phyloP scores from a whole-genome alignment of 1,140 invertebrate genomes.

The Subanguina moxae region DNA sequence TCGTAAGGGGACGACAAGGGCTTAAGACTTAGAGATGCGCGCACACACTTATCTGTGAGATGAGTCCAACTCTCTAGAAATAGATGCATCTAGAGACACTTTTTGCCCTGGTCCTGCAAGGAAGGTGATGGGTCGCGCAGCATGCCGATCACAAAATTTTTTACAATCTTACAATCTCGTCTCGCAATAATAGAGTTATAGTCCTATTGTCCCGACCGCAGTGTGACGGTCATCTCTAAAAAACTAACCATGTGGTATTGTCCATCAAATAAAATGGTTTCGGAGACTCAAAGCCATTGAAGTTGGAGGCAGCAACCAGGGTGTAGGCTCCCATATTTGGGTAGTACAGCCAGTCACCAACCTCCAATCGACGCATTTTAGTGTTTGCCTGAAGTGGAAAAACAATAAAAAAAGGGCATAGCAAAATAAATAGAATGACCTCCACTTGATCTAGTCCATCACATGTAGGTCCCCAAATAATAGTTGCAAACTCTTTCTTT shows the following conservation, averaged over 20 bases:
- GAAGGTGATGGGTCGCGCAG: too few relatives aligned
- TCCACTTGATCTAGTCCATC: constrained; percentile 84
- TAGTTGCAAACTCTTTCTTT: constrained; percentile 44
- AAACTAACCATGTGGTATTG: constrained; percentile 33
- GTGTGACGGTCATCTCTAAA: too few relatives aligned
- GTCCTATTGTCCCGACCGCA: too few relatives aligned
- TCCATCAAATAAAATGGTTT: constrained; percentile 64
- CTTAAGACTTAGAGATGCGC: too few relatives aligned
- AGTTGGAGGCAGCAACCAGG: background rate
- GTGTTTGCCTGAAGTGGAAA: constrained; percentile 39
- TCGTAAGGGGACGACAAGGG: too few relatives aligned
- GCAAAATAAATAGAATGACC: constrained; percentile 56
- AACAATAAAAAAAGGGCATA: constrained; percentile 68
- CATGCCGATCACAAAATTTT: too few relatives aligned
- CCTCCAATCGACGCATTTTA: constrained; percentile 59
- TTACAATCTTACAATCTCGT: too few relatives aligned
- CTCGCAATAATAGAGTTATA: too few relatives aligned
- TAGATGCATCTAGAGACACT: too few relatives aligned
- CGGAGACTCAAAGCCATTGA: constrained; percentile 69
- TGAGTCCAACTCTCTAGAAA: too few relatives aligned
- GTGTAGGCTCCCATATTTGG: constrained; percentile 51
- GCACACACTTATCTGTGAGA: too few relatives aligned
- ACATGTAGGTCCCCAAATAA: constrained; percentile 90
- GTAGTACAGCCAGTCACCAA: constrained; percentile 78
- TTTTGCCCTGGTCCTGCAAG: too few relatives aligned